Evolutionary conservation across 2,797 vertebrate genomes (phyloP), one percentile per base, ranked within the genome.

Genomic region (Hippopotamyrus pictus): DNA sequence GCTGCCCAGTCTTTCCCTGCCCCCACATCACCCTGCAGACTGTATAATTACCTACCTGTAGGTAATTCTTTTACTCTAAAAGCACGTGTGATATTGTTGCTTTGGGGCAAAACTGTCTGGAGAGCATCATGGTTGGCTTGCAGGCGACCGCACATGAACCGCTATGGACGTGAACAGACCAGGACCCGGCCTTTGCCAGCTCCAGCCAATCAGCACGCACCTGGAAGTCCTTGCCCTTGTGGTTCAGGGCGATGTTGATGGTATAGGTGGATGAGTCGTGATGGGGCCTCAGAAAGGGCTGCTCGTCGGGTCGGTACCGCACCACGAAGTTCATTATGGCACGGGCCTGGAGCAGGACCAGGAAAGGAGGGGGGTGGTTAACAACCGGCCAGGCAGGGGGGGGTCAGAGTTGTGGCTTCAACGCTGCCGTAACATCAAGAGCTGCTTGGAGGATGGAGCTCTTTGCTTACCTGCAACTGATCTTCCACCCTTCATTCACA

Each of bases 271-370:
- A 97, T 0, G 97, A 97, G 93, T 98, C 97, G 0, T 98, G 97
- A 89, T 98, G 97, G 0, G 97, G 97, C 1, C 97, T 94, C 1
- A 98, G 96, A 0, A 93, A 96, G 0, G 97, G 97, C 90, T 98
- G 97, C 89, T 98, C 97, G 0, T 98, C 97, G 0, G 97, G 97
- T 22, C 97, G 96, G 92, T 98, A 98, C 0, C 97, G 96, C 8
- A 98, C 97, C 91, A 98, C 96, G 0, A 98, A 98, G 93, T 98
- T 98, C 97, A 98, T 97, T 53, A 97, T 94, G 0, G 97, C 97
- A 44, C 97, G 95, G 0, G 96, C 96, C 97, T 98, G 92, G 19
- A 44, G 25, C 3, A n/a, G 6, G 17, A 0, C 0, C 57, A 25
- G 57, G 5, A 44, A 37, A 46, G n/a, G 1, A 51, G 53, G 33